Evolutionary conservation across 2,113 vertebrate genomes (phyloP).

Genomic region (Paramormyrops kingsleyae): DNA sequence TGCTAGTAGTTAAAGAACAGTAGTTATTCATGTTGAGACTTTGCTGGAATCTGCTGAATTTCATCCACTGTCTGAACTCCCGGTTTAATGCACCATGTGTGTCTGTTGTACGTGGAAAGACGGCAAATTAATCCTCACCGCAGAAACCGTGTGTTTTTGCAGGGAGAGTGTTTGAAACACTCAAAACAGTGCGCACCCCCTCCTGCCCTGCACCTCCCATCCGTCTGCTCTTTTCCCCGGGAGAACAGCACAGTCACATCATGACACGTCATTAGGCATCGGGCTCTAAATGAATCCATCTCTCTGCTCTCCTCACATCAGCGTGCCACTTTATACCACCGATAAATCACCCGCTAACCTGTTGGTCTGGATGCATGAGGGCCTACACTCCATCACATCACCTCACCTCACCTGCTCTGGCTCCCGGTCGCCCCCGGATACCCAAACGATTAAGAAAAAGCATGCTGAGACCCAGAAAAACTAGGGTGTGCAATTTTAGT

Average conservation of each 20-base stretch:
- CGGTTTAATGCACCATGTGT: not conserved
- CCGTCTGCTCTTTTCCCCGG: not conserved
- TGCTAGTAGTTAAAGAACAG: not conserved
- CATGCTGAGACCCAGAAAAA: not conserved
- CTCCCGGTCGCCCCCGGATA: not conserved
- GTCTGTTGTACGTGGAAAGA: not conserved
- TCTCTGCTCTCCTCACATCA: not conserved
- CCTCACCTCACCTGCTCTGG: not conserved
- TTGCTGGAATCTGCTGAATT: not conserved
- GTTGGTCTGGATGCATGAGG: not conserved
- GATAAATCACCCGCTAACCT: not conserved
- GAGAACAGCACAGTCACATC: not conserved
- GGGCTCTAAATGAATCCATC: not conserved
- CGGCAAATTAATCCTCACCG: not conserved
- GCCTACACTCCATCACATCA: not conserved
- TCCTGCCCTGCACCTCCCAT: not conserved
- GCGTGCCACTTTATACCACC: not conserved
- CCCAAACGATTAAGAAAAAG: not conserved
- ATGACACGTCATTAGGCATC: not conserved
- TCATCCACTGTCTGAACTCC: not conserved
- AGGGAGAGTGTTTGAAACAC: not conserved
- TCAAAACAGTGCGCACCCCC: not conserved
- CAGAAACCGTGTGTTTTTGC: not conserved
- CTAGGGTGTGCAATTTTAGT: not conserved
- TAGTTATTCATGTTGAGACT: not conserved